Evolutionary conservation across 2,113 vertebrate genomes (phyloP), one percentile per base, ranked within the genome.

Genomic region (Tichodroma muraria): DNA sequence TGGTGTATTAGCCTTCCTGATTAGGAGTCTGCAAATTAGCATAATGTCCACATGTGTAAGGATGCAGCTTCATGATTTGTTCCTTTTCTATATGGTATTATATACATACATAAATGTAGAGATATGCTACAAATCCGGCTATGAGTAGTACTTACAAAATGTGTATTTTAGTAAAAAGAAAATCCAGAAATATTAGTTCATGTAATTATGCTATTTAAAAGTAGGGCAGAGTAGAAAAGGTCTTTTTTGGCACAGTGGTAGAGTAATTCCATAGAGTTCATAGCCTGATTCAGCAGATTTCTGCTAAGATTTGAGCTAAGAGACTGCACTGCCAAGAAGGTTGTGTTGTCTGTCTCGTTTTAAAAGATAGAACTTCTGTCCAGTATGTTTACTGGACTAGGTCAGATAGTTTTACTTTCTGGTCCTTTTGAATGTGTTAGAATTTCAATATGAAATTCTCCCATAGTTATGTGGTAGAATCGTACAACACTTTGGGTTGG

Each of bases 261-360:
- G 96, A 96, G 92, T 96, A 96, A 93, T 96, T 92, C 86, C 56
- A 8, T 94, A 63, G 76, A 85, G 59, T 92, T 92, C 95, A 13
- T 96, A 91, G 50, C 78, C 91, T 85, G 65, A 93, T 95, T 87
- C 28, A 13, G 13, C 30, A 73, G 53, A 49, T 89, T 86, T 82
- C 89, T 96, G 78, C 65, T 90, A 78, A 94, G 84, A 52, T 88
- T 76, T 8, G 47, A 94, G 76, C 81, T 93, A 63, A 61, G 78
- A 94, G 54, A 61, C 79, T 93, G 63, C 38, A 47, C 80, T 93
- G 86, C 70, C 31, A 3, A 2, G 14, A 73, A 35, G 31, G 33
- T 85, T 95, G 11, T 94, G n/a, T 84, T 81, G 65, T 92, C 81
- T 79, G 80, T 95, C 94, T 97, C 91, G 93, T 95, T 98, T 94